Conservation (phyloP, 1,140 invertebrate species). For the Philopotamus ludificatus region DNA sequence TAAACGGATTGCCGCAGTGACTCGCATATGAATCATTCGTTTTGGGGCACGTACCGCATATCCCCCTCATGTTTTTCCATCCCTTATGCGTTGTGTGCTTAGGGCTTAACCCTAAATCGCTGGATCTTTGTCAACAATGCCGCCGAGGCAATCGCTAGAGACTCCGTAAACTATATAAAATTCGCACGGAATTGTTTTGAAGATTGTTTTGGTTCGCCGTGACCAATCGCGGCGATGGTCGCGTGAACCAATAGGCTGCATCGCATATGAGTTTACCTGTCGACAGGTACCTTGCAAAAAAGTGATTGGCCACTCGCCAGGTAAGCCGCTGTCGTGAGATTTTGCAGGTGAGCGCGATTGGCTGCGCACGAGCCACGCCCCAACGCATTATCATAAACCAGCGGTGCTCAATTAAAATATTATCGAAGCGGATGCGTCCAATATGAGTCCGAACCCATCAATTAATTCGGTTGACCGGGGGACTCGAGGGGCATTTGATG, state of each 20-base stretch:
- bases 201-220: too few species aligned
- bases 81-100: background rate
- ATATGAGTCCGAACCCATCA: background rate
- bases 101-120: background rate
- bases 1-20: conserved; percentile 35
- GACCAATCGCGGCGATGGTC: too few species aligned
- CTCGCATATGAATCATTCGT: conserved; percentile 36
- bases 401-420: too few species aligned
- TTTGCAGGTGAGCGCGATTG: too few species aligned
- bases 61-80: background rate
- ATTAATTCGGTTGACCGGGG: conserved; percentile 4
- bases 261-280: too few species aligned
- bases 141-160: background rate
- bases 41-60: background rate
- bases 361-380: too few species aligned
- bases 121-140: background rate
- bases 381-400: too few species aligned
- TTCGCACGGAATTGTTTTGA: background rate
- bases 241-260: too few species aligned
- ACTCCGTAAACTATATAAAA: background rate
- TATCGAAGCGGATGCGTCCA: background rate
- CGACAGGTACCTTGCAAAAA: too few species aligned
- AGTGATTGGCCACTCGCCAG: too few species aligned
- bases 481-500: conserved; percentile 7
- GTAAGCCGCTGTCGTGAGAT: too few species aligned